A percentile compares a stretch with the other conserved stretches of the same genome.
Evolutionary conservation across 2,888 invertebrate species (phyloP).

Genomic region (Harmothoe impar): DNA sequence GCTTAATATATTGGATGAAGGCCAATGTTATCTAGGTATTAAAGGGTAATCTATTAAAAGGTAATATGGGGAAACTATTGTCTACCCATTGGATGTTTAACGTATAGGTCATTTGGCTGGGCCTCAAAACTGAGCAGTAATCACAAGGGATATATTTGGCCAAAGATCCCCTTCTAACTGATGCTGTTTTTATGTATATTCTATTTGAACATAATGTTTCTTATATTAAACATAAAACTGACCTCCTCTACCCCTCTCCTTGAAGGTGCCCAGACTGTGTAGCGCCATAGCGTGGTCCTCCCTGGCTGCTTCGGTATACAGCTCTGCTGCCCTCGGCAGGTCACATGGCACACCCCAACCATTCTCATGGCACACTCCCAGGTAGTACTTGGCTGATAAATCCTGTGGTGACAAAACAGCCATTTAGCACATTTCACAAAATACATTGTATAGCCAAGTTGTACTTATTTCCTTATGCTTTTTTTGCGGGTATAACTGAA

Average conservation of each 20-base stretch:
- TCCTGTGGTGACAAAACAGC: slow-evolving; percentile 72
- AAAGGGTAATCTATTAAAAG: background rate
- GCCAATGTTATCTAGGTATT: background rate
- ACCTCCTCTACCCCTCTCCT: slow-evolving; percentile 67
- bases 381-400: slow-evolving; percentile 77
- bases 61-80: too few species aligned
- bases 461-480: too few species aligned
- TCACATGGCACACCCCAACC: slow-evolving; percentile 78
- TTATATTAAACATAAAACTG: background rate
- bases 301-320: slow-evolving; percentile 75
- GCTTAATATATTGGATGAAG: background rate
- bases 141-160: background rate
- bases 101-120: background rate
- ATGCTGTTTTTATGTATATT: too few species aligned
- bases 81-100: too few species aligned
- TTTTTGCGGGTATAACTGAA: too few species aligned
- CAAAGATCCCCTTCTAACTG: too few species aligned
- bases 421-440: too few species aligned
- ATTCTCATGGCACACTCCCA: slow-evolving; percentile 79
- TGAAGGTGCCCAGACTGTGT: slow-evolving; percentile 65
- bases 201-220: too few species aligned
- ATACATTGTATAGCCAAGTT: too few species aligned
- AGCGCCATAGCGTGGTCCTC: slow-evolving; percentile 75
- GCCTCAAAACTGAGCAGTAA: background rate
- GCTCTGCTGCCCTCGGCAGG: slow-evolving; percentile 75